Conservation (phyloP, 2,113 vertebrate genomes). For the Nannospalax galili region DNA sequence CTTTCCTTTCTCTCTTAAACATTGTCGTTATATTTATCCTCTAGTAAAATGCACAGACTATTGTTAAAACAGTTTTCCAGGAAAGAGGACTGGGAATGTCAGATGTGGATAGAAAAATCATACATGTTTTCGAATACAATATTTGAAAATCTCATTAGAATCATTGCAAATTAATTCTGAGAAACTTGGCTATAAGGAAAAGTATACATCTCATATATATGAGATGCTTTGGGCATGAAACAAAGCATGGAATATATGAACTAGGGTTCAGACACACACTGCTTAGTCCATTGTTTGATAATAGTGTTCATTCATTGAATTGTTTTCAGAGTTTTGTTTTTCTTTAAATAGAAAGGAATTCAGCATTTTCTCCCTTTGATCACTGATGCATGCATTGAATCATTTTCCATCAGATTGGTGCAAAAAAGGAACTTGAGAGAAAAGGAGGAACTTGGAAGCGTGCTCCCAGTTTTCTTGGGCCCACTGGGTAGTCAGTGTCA, state of each 20-base stretch:
- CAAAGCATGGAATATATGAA: background rate
- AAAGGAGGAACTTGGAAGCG: background rate
- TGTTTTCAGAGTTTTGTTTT: slow-evolving; percentile 49
- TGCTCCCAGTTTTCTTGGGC: slow-evolving; percentile 1
- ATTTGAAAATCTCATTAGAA: slow-evolving; percentile 30
- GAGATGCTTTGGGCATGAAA: slow-evolving; percentile 6
- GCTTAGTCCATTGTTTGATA: slow-evolving; percentile 1
- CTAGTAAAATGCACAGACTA: background rate
- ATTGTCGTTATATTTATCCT: slow-evolving; percentile 33
- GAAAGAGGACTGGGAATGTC: slow-evolving; percentile 15
- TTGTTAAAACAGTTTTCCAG: slow-evolving; percentile 26
- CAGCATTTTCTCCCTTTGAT: background rate
- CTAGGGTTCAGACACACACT: background rate
- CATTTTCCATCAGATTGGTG: background rate
- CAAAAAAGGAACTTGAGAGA: background rate
- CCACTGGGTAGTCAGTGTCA: background rate
- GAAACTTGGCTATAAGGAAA: slow-evolving; percentile 20
- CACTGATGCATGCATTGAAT: background rate
- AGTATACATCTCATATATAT: slow-evolving; percentile 22
- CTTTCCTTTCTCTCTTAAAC: slow-evolving; percentile 37
- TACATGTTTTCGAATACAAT: slow-evolving; percentile 14
- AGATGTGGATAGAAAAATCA: background rate
- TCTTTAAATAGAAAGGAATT: slow-evolving; percentile 35
- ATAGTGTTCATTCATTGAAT: slow-evolving; percentile 19
- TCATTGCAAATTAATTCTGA: slow-evolving; percentile 39